Base-by-base conservation (phyloP, 2,888 invertebrate genomes). In the Drosophila putrida region DNA sequence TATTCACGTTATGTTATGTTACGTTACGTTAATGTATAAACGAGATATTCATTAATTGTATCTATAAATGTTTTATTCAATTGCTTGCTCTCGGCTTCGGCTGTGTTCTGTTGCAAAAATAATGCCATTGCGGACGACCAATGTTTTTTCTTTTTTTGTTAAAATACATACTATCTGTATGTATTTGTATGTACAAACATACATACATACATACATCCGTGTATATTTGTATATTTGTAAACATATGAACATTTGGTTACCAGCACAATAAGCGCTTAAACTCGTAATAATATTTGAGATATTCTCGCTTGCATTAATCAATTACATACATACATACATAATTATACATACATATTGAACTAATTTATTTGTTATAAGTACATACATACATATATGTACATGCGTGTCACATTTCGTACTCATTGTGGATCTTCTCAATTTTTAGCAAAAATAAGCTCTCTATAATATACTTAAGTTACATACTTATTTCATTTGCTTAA, bases 401-500 rank as follows among this genome's bases (percentile, higher is more conserved):
- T 68, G 61, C 67, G 36, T 59, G 28, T 67, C 46, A 46, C 33
- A 43, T 38, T 36, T 58, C 35, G 54, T 59, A 38, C 46, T 75
- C 31, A 33, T 71, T 77, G 39, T 57, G 61, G 33, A 61, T 63
- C 63, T 58, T 63, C 60, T 65, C 51, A 78, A 75, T 65, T 78
- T 78, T 63, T 80, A 76, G 80, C 87, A 81, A 81, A 81, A 81
- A 81, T 81, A 87, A 81, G 80, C 87, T 87, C 80, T 86, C 66
- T 72, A 65, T 60, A 63, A 71, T 76, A 50, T 50, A 36, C 50
- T 36, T 50, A 36, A 36, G 35, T 63, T 71, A 63, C 70, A 59
- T 78, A 36, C 63, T 20, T 51, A 11, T 44, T 63, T n/a, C n/a
- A n/a, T n/a, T 60, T 57, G 78, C 75, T 75, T 78, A 87, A 87